phyloP scores from a whole-genome alignment of 2,797 vertebrate species.

The Carapus acus region DNA sequence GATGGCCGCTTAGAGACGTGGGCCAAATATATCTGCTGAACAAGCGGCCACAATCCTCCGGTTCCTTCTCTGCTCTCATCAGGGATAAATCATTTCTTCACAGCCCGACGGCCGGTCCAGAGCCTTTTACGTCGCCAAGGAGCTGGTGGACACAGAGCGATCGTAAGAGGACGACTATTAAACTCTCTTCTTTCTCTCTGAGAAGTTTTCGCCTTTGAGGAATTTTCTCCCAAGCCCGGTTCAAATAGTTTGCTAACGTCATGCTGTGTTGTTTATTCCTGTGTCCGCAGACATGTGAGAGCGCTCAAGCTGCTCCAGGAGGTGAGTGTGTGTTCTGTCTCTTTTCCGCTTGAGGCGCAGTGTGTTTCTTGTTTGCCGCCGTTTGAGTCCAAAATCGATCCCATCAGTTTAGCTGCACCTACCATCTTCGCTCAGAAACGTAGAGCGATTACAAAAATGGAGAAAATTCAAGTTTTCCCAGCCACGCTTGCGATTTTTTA shows the following conservation, averaged over 20 bases:
- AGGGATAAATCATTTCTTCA: constrained; percentile 43
- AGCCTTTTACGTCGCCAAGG: constrained; percentile 84
- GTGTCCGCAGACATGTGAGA: constrained; percentile 82
- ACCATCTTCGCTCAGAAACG: no score
- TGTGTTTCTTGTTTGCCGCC: no score
- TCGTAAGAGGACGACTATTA: constrained; percentile 71
- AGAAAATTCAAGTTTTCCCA: no score
- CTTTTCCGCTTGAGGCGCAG: constrained; percentile 5
- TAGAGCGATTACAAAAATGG: no score
- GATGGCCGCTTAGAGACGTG: constrained; percentile 27
- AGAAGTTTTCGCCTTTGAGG: not conserved
- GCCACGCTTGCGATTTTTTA: not conserved
- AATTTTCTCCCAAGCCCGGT: not conserved
- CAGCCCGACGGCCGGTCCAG: constrained; percentile 86
- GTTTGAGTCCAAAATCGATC: no score
- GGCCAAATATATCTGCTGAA: constrained; percentile 23
- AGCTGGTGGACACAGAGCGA: constrained; percentile 88
- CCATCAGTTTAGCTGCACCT: no score
- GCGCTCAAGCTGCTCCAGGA: constrained; percentile 78
- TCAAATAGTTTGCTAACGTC: not conserved
- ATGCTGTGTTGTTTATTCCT: constrained; percentile 15
- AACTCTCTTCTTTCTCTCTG: constrained; percentile 5
- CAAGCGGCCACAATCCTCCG: constrained; percentile 16
- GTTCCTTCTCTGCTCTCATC: constrained; percentile 9
- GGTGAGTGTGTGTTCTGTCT: constrained; percentile 68